phyloP scores from a whole-genome alignment of 2,797 vertebrate genomes.

The Clarias platycephalus region DNA sequence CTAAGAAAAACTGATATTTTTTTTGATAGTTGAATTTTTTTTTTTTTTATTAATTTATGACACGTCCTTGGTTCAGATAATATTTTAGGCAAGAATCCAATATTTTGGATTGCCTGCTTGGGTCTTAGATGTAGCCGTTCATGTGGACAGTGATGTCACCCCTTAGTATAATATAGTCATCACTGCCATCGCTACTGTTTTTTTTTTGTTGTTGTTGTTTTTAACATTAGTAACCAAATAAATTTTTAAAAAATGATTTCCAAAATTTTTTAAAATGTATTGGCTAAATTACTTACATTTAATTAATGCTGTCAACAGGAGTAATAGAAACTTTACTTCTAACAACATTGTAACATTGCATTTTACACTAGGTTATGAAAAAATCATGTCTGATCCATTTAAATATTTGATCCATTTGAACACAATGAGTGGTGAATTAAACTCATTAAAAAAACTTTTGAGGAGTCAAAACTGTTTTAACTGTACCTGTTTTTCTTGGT shows the following conservation, averaged over 20 bases:
- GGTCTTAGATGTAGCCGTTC: background rate
- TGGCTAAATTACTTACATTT: background rate
- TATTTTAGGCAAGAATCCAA: background rate
- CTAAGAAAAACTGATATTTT: background rate
- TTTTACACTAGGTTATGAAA: background rate
- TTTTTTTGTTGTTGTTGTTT: background rate
- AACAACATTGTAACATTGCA: background rate
- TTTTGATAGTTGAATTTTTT: background rate
- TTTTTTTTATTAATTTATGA: no score
- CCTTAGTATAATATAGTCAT: background rate
- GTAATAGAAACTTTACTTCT: background rate
- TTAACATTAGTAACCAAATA: background rate
- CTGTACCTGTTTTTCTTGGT: background rate
- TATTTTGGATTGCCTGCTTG: background rate
- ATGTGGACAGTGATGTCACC: background rate
- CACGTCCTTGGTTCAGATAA: background rate
- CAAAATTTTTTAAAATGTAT: no score
- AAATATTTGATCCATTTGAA: no score
- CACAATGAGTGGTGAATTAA: no score
- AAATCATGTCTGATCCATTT: no score
- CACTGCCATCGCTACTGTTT: background rate
- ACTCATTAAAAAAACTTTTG: no score
- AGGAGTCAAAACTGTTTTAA: background rate
- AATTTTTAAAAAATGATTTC: background rate
- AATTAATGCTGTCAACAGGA: background rate